phyloP scores from a whole-genome alignment of 2,797 vertebrate genomes.

The Onychomys torridus region DNA sequence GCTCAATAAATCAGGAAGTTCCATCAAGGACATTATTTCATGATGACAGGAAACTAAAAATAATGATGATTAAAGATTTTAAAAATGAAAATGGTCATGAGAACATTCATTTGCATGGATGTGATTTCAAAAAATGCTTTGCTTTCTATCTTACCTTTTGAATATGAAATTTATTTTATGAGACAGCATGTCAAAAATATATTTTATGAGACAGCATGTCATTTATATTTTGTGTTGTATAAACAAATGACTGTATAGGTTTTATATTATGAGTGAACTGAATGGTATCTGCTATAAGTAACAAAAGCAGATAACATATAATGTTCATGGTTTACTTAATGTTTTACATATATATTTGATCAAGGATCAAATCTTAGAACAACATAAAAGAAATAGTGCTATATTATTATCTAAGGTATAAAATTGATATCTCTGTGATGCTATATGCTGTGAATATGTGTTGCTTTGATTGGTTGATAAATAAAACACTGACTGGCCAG shows the following conservation, averaged over 20 bases:
- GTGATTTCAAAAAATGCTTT: slow-evolving; percentile 7
- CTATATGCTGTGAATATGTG: too few relatives aligned
- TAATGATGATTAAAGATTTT: slow-evolving; percentile 19
- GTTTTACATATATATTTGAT: neutral
- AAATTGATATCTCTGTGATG: neutral
- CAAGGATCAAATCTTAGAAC: neutral
- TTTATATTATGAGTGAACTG: neutral
- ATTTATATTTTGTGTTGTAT: neutral
- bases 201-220: too few relatives aligned
- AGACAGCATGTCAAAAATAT: too few relatives aligned
- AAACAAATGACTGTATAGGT: neutral
- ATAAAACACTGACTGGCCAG: too few relatives aligned
- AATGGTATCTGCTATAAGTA: neutral
- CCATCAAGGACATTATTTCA: slow-evolving; percentile 46
- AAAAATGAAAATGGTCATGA: neutral
- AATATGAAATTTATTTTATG: neutral
- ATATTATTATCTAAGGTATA: neutral
- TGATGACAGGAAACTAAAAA: slow-evolving; percentile 50
- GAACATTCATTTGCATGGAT: slow-evolving; percentile 4
- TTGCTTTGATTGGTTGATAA: too few relatives aligned
- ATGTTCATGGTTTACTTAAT: neutral
- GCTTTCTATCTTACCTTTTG: neutral
- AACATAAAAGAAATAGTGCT: neutral
- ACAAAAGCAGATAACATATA: neutral
- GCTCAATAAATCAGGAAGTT: slow-evolving; percentile 54